Percentiles rank a stretch among this genome's conserved stretches.
Evolutionary conservation across 2,113 vertebrate genomes (phyloP).

Genomic region (Neotoma lepida): DNA sequence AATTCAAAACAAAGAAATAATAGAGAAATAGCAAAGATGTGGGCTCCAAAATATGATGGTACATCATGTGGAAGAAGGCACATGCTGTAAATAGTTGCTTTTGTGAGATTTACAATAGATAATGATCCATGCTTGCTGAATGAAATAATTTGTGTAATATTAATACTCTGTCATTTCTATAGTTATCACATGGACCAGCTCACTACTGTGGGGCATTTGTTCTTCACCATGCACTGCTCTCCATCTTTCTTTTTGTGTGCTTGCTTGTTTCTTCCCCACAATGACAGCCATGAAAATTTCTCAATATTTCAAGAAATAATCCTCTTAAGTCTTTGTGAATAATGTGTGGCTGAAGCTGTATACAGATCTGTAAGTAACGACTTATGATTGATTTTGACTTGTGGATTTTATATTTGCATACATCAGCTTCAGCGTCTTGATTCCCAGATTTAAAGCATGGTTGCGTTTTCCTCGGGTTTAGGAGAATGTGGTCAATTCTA

Average conservation of each 20-base stretch:
- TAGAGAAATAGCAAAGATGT: not conserved
- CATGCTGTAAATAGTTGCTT: slow-evolving; percentile 20
- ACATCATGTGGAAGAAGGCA: slow-evolving; percentile 15
- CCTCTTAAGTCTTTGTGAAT: not conserved
- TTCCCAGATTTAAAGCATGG: not conserved
- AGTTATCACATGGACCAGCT: not conserved
- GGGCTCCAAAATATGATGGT: not conserved
- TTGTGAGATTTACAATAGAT: slow-evolving; percentile 56
- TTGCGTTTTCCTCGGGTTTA: not conserved
- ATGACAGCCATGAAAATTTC: not conserved
- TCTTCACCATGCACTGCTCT: not conserved
- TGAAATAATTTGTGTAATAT: slow-evolving; percentile 51
- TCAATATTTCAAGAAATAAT: not conserved
- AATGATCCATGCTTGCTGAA: slow-evolving; percentile 4
- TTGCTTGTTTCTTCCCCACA: not conserved
- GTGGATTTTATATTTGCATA: not conserved
- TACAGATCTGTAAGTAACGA: slow-evolving; percentile 18
- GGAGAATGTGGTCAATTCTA: not conserved
- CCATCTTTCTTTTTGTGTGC: not conserved
- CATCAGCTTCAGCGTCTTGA: not conserved
- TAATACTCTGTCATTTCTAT: not conserved
- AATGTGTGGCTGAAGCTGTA: not conserved
- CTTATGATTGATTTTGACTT: not conserved
- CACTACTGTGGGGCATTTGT: not conserved
- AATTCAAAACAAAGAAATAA: slow-evolving; percentile 52